Evolutionary conservation across 2,113 vertebrate species (phyloP).

Genomic region (Tupaia tana): DNA sequence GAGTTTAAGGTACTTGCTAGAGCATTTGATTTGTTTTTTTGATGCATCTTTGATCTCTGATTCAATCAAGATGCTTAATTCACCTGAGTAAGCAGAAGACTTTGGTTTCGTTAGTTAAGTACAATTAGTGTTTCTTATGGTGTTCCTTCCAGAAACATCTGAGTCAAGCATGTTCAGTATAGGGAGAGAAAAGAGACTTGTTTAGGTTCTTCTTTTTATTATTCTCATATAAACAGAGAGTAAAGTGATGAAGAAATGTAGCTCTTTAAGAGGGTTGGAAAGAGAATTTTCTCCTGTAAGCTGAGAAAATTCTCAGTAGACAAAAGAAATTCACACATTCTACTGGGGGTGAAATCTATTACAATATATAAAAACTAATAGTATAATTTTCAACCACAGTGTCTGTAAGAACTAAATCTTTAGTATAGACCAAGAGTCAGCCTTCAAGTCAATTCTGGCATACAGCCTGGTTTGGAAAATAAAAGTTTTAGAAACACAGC

Average conservation of each 20-base stretch:
- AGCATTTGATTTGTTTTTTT: slow-evolving; percentile 79
- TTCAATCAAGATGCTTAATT: slow-evolving; percentile 77
- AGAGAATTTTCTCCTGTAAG: neutral
- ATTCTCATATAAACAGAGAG: neutral
- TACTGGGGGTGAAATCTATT: neutral
- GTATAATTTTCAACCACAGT: neutral
- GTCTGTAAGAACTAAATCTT: neutral
- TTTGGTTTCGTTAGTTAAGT: slow-evolving; percentile 43
- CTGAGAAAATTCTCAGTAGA: neutral
- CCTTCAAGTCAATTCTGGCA: neutral
- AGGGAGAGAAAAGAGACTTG: slow-evolving; percentile 4
- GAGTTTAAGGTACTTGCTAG: slow-evolving; percentile 51
- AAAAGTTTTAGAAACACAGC: neutral
- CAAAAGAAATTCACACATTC: neutral
- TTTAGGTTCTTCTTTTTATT: slow-evolving; percentile 68
- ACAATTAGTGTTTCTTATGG: slow-evolving; percentile 64
- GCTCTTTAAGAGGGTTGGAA: neutral
- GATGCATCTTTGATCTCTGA: slow-evolving; percentile 69
- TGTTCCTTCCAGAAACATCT: slow-evolving; percentile 20
- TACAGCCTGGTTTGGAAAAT: neutral
- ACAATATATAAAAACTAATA: neutral
- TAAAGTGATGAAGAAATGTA: slow-evolving; percentile 23
- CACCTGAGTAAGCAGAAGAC: slow-evolving; percentile 54
- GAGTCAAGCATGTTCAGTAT: neutral
- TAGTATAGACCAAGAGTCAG: neutral